These are phyloP conservation scores for Parnassius smintheus DNA, from an alignment of 2,888 invertebrate species.

Conservation along the genomic window DNA sequence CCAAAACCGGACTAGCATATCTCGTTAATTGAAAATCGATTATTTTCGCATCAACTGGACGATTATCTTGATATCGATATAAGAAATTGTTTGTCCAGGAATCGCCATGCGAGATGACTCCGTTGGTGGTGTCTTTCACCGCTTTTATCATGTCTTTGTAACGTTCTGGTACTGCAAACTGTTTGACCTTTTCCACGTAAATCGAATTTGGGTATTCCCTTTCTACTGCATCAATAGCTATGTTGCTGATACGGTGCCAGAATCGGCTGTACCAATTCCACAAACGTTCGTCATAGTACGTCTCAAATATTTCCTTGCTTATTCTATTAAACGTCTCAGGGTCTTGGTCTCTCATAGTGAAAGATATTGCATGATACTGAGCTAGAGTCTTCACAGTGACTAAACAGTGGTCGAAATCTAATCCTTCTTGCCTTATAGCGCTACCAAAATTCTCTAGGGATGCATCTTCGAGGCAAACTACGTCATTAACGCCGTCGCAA, in stretches of 20 bases:
- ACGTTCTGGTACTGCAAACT: slow-evolving; percentile 75
- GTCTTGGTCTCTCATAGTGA: slow-evolving; percentile 80
- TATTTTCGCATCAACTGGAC: slow-evolving; percentile 73
- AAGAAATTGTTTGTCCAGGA: slow-evolving; percentile 89
- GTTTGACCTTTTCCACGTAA: slow-evolving; percentile 79
- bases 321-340: slow-evolving; percentile 71
- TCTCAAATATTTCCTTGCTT: slow-evolving; percentile 70
- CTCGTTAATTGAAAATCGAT: slow-evolving; percentile 87
- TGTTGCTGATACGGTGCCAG: slow-evolving; percentile 68
- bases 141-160: slow-evolving; percentile 74
- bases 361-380: slow-evolving; percentile 81
- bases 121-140: slow-evolving; percentile 57
- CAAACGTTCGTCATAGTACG: slow-evolving; percentile 78
- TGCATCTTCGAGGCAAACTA: slow-evolving; percentile 80
- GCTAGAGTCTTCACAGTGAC: slow-evolving; percentile 77
- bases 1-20: slow-evolving; percentile 80
- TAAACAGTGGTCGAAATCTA: slow-evolving; percentile 73
- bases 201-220: slow-evolving; percentile 82
- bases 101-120: slow-evolving; percentile 86
- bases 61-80: slow-evolving; percentile 57
- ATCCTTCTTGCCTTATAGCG: slow-evolving; percentile 72
- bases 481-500: slow-evolving; percentile 79
- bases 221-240: slow-evolving; percentile 83
- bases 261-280: slow-evolving; percentile 82
- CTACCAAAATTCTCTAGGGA: slow-evolving; percentile 63